phyloP scores from a whole-genome alignment of 2,797 vertebrate species.

The Macropus fuliginosus region DNA sequence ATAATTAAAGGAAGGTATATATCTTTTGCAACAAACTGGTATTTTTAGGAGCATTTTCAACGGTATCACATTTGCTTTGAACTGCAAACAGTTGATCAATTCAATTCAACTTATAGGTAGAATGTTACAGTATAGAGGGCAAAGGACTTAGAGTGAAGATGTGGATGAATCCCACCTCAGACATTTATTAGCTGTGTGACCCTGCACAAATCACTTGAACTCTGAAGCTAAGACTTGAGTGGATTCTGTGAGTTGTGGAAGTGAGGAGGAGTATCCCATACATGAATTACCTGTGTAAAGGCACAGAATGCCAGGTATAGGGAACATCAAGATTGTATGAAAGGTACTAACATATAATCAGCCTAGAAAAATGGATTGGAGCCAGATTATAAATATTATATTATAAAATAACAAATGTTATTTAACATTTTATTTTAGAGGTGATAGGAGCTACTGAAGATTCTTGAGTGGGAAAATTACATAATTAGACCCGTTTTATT shows the following conservation, averaged over 20 bases:
- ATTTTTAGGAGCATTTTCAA: background rate
- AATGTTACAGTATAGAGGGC: background rate
- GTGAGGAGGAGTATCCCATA: background rate
- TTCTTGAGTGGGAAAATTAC: background rate
- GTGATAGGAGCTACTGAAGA: background rate
- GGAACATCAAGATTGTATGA: background rate
- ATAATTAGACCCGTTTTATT: background rate
- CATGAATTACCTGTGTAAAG: background rate
- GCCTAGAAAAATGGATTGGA: background rate
- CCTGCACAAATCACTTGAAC: background rate
- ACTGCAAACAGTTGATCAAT: background rate
- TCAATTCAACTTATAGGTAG: background rate
- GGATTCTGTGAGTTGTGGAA: background rate
- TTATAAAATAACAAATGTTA: background rate
- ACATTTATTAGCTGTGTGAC: background rate
- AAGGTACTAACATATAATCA: background rate
- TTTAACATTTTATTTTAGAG: background rate
- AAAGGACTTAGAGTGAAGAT: background rate
- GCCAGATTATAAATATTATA: background rate
- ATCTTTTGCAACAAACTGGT: background rate
- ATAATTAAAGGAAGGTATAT: background rate
- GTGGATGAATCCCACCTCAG: background rate
- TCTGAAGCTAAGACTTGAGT: background rate
- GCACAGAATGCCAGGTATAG: background rate
- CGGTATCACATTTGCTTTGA: background rate